Evolutionary conservation across 2,888 invertebrate species (phyloP).

Genomic region (Tetragonula carbonaria): DNA sequence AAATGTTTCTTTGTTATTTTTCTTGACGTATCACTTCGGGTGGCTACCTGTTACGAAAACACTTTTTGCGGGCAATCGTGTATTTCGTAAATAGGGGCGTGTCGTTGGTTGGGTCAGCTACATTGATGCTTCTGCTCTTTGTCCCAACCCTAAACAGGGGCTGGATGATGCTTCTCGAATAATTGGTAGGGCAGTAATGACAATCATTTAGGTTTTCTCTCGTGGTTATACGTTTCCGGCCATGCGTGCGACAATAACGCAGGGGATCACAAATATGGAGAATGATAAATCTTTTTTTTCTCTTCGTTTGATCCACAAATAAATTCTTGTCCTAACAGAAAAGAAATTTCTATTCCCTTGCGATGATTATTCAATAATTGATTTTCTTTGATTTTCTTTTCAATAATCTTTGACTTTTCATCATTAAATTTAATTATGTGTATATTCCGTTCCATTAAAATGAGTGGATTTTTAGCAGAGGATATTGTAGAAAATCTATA

Average conservation of each 20-base stretch:
- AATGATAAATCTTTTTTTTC: background rate
- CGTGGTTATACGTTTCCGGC: slow-evolving; percentile 48
- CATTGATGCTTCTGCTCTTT: slow-evolving; percentile 48
- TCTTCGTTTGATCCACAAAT: background rate
- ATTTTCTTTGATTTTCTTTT: too few relatives aligned
- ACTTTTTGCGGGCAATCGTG: slow-evolving; percentile 33
- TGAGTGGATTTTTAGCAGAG: too few relatives aligned
- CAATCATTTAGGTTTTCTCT: slow-evolving; percentile 56
- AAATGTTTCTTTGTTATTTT: background rate
- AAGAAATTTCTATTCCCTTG: background rate
- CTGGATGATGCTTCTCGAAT: slow-evolving; percentile 53
- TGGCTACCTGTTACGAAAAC: slow-evolving; percentile 43
- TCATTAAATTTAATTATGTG: too few relatives aligned
- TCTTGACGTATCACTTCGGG: background rate
- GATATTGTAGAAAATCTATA: too few relatives aligned
- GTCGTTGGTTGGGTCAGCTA: slow-evolving; percentile 57
- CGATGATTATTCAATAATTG: too few relatives aligned
- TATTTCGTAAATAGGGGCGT: slow-evolving; percentile 54
- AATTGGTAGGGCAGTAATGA: slow-evolving; percentile 63
- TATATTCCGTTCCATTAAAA: too few relatives aligned
- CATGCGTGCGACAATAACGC: slow-evolving; percentile 45
- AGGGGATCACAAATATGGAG: slow-evolving; percentile 28
- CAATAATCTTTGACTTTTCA: background rate
- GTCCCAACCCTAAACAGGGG: slow-evolving; percentile 41
- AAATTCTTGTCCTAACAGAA: background rate